Evolutionary conservation across 2,797 vertebrate species (phyloP).

Genomic region (Poecilia picta): DNA sequence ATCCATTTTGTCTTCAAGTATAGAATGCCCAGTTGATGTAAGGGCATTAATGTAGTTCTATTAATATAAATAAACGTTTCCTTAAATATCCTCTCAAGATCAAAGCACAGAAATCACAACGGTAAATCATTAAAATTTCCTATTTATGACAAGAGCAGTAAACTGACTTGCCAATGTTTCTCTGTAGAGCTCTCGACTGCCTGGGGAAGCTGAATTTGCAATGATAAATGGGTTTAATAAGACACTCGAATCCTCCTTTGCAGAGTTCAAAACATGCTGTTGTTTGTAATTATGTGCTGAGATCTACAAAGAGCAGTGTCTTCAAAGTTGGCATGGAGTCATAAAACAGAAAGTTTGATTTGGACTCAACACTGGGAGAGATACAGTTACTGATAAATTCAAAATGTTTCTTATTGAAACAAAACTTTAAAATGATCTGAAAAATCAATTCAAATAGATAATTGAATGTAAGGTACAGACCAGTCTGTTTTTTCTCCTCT

Average conservation of each 20-base stretch:
- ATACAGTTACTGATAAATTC: background rate
- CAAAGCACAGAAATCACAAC: constrained; percentile 5
- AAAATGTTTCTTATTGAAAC: background rate
- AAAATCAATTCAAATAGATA: background rate
- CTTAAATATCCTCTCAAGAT: constrained; percentile 11
- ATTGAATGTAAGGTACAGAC: background rate
- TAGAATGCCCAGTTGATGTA: constrained; percentile 32
- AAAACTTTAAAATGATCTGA: background rate
- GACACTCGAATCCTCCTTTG: constrained; percentile 47
- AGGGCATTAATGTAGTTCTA: constrained; percentile 23
- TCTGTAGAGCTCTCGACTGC: constrained; percentile 48
- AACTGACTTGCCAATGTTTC: constrained; percentile 26
- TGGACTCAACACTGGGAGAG: background rate
- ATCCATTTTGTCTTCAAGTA: background rate
- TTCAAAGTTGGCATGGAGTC: constrained; percentile 41
- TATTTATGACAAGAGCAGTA: constrained; percentile 26
- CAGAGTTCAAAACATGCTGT: constrained; percentile 54
- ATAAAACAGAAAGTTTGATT: constrained; percentile 28
- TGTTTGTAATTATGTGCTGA: constrained; percentile 63
- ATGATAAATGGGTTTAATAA: constrained; percentile 74
- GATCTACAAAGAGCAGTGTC: constrained; percentile 46
- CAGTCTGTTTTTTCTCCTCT: background rate
- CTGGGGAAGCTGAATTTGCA: constrained; percentile 30
- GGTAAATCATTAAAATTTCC: constrained; percentile 21
- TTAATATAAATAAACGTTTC: constrained; percentile 32